Base-by-base conservation (phyloP, 2,888 invertebrate genomes). In the Sminthurides aquaticus region DNA sequence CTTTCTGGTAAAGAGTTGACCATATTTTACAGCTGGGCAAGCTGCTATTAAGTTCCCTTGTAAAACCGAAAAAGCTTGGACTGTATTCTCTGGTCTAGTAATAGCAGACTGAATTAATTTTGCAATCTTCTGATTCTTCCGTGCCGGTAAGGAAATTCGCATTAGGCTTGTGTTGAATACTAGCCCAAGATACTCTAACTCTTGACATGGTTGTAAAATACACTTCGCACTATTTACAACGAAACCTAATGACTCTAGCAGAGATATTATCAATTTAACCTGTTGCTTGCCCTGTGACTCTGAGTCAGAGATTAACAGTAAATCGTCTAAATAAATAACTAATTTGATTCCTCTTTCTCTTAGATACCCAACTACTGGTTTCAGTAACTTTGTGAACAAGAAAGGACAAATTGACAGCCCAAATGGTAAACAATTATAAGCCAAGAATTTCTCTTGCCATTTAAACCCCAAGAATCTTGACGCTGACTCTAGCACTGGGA, bases 301-400 rank as follows among this genome's bases (percentile, higher is more conserved):
- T 5, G 52, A 52, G 5, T 20, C 52, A 18, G 18, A 22, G 11
- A 52, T 18, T 5, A 52, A 22, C 3, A 52, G 52, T 5, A 52
- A 15, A 20, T 52, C 52, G 52, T 52, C 52, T 15, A 52, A 20
- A 20, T 52, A 52, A 52, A 52, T 52, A 5, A 52, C 52, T 22
- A 22, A 52, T 20, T 52, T 8, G 5, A 52, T 8, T 8, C 52
- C 52, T 20, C 5, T 5, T 20, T 8, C 5, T 8, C 52, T 15
- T 22, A 52, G 20, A 20, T 52, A 22, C 20, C 5, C 22, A 5
- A 52, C 20, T 5, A 52, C 52, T 52, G 52, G 52, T 52, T 22
- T 52, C 52, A 52, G 5, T 18, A 52, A 5, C 20, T 52, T 52
- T 20, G 52, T 52, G 20, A 52, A 52, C 52, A 52, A 20, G 5